These are phyloP conservation scores for Halictus ligatus DNA, from an alignment of 2,888 invertebrate species.

Conservation along the genomic window DNA sequence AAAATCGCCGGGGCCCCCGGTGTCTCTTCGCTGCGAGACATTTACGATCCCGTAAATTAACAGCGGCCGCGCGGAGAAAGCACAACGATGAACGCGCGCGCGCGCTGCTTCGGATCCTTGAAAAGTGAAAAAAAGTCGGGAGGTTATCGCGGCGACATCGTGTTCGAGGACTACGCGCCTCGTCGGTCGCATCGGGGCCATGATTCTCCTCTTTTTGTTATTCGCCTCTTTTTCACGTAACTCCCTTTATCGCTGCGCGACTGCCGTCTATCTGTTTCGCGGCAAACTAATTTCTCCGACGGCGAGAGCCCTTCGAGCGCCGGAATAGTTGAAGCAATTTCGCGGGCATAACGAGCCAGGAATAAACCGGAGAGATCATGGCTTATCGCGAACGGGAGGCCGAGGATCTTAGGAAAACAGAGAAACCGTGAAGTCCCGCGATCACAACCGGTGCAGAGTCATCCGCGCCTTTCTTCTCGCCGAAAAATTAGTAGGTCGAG, in stretches of 20 bases:
- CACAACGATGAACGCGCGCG: constrained; percentile 7
- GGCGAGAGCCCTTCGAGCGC: not conserved
- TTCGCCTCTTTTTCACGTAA: not conserved
- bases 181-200: constrained; percentile 5
- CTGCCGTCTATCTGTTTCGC: not conserved
- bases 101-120: constrained; percentile 44
- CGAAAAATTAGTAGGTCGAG: constrained; percentile 51
- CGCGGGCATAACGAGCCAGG: not conserved
- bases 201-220: not conserved
- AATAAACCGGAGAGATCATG: constrained; percentile 15
- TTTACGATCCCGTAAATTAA: constrained; percentile 66
- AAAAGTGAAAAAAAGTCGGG: constrained; percentile 35
- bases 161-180: constrained; percentile 29
- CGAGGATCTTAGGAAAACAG: constrained; percentile 59
- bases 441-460: constrained; percentile 37
- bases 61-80: constrained; percentile 37
- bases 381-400: constrained; percentile 36
- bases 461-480: constrained; percentile 46
- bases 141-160: constrained; percentile 56
- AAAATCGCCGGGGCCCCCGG: constrained; percentile 37
- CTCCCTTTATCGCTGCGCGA: not conserved
- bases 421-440: constrained; percentile 22
- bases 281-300: not conserved
- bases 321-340: not conserved
- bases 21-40: constrained; percentile 37